Percentiles rank a stretch among this genome's conserved stretches.
Evolutionary conservation across 2,113 vertebrate species (phyloP).

Genomic region (Noctilio leporinus): DNA sequence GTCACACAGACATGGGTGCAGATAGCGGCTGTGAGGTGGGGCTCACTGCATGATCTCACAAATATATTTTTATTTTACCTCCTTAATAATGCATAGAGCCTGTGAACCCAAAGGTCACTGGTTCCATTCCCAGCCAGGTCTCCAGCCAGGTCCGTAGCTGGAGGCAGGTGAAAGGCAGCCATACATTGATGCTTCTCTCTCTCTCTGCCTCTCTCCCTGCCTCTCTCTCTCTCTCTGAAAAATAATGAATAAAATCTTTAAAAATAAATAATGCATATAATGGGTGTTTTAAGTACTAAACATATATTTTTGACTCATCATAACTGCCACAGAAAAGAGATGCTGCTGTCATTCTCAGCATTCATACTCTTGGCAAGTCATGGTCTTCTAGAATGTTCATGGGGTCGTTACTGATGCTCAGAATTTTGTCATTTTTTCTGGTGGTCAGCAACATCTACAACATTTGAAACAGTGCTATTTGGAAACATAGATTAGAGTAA

Average conservation of each 20-base stretch:
- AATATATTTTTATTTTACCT: not conserved
- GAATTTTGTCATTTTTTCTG: not conserved
- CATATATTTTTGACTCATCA: not conserved
- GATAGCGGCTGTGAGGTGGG: not conserved
- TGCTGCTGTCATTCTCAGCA: not conserved
- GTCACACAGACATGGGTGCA: not conserved
- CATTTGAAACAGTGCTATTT: not conserved
- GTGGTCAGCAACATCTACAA: not conserved
- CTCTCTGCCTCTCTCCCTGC: too few relatives aligned
- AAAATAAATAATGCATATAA: too few relatives aligned
- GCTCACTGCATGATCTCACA: not conserved
- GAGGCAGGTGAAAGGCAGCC: too few relatives aligned
- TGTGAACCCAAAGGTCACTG: too few relatives aligned
- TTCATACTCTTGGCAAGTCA: not conserved
- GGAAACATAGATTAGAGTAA: not conserved
- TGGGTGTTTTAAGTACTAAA: not conserved
- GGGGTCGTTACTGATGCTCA: not conserved
- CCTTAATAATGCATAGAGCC: not conserved
- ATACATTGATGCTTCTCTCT: too few relatives aligned
- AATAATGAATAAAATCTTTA: too few relatives aligned
- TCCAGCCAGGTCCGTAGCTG: too few relatives aligned
- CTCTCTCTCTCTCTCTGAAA: too few relatives aligned
- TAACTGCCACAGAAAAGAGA: not conserved
- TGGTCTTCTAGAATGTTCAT: not conserved
- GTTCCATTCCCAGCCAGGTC: too few relatives aligned